Conservation (phyloP, 2,797 vertebrate genomes). For the Diplodus sargus region DNA sequence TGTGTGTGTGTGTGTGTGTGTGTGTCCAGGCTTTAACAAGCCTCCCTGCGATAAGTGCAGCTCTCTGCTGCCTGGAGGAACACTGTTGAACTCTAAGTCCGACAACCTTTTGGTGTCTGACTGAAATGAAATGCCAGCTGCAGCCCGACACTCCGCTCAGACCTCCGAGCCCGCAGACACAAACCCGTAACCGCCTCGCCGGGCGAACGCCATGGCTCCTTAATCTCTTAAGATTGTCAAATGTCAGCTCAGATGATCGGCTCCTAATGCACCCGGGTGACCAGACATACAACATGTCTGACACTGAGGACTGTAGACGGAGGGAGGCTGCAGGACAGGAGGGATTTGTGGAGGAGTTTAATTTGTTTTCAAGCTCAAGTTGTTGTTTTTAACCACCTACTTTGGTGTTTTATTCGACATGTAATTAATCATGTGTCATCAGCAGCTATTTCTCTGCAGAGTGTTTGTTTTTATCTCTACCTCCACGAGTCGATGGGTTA, state of each 20-base stretch:
- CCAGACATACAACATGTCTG: background rate
- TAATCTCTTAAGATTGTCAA: slow-evolving; percentile 41
- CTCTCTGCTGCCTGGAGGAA: slow-evolving; percentile 42
- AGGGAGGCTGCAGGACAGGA: background rate
- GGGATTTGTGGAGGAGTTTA: background rate
- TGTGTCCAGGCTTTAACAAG: slow-evolving; percentile 49
- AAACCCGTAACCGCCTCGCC: slow-evolving; percentile 2
- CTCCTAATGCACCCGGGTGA: slow-evolving; percentile 9
- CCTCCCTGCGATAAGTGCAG: slow-evolving; percentile 50
- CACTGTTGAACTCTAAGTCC: slow-evolving; percentile 31
- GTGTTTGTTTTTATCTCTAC: background rate
- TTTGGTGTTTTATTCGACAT: background rate
- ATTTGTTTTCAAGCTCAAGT: too few relatives aligned
- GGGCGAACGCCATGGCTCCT: slow-evolving; percentile 2
- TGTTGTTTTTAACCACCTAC: too few relatives aligned
- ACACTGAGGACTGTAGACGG: background rate
- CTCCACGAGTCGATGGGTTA: background rate
- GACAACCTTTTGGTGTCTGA: slow-evolving; percentile 40
- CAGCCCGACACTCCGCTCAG: slow-evolving; percentile 29
- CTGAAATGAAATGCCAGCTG: slow-evolving; percentile 55
- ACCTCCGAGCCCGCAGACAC: slow-evolving; percentile 17
- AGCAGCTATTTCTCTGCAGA: background rate
- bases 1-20: slow-evolving; percentile 23
- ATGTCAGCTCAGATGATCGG: slow-evolving; percentile 15
- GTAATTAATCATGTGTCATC: too few relatives aligned